Base-by-base conservation (phyloP, 2,888 invertebrate species). In the Cephus nigrinus region DNA sequence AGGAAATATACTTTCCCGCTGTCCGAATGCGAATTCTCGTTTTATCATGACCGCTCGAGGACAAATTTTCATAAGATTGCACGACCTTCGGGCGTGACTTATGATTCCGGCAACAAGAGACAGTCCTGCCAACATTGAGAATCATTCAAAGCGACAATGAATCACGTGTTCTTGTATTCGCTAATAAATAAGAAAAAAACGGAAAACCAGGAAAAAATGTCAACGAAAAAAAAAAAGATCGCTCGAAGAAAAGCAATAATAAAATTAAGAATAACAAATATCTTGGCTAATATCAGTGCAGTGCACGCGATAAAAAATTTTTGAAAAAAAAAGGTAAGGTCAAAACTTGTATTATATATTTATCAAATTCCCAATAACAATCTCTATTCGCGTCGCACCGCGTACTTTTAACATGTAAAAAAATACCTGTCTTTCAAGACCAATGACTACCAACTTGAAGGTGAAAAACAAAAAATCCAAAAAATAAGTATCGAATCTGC, bases 31-130 rank as follows among this genome's bases (percentile, higher is more conserved):
- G 23, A 36, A 75, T 76, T 79, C 74, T 73, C 23, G 40, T 55
- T 55, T 23, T 9, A 23, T 55, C 40, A 55, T 36, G 80, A 76
- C 78, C 78, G 76, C 80, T 83, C 84, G 84, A 83, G 84, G 84
- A 78, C 83, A 73, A 77, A 40, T 35, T 79, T 80, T 81, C 81
- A 79, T 79, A 76, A 83, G 80, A 83, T 80, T 76, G 80, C 79
- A 79, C 83, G 86, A 85, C 87, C 88, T 88, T 88, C 85, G 83
- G 83, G 83, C 84, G 84, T 84, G 83, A 86, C 85, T 84, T 87
- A 87, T 87, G 86, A 88, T 88, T 89, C 88, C 86, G 87, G 88
- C 86, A 87, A 86, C 85, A 55, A 55, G 40, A 23, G 40, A 23
- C 40, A 23, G 40, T 15, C 15, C 5, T 1, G 23, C 40, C 40